phyloP scores from a whole-genome alignment of 2,888 invertebrate species.

The Priocnemis perturbator region DNA sequence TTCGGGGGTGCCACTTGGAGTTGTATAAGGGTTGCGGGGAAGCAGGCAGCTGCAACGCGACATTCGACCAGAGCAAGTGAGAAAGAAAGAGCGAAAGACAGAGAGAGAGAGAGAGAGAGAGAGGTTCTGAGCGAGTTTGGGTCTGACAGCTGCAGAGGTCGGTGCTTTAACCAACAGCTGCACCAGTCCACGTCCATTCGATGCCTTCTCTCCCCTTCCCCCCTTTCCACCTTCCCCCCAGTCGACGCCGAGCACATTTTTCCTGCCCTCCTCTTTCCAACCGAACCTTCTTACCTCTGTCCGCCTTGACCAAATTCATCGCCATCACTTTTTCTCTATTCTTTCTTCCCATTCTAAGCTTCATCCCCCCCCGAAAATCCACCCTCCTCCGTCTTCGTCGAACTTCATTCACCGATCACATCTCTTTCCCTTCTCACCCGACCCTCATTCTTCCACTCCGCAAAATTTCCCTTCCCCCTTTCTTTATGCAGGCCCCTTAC shows the following conservation, averaged over 20 bases:
- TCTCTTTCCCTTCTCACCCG: no score
- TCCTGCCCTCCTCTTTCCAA: constrained; percentile 18
- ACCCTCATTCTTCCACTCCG: no score
- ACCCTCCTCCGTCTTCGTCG: no score
- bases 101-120: constrained; percentile 40
- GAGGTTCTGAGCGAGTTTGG: constrained; percentile 49
- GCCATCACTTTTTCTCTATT: no score
- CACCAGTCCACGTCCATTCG: constrained; percentile 54
- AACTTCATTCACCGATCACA: no score
- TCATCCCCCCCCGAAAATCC: no score
- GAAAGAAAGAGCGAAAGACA: constrained; percentile 19
- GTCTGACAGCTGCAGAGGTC: constrained; percentile 66
- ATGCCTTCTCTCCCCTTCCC: constrained; percentile 16
- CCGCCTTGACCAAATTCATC: neutral
- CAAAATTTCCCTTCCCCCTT: no score
- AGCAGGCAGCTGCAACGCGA: constrained; percentile 68
- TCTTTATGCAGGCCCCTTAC: no score
- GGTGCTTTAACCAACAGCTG: constrained; percentile 74
- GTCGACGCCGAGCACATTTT: constrained; percentile 24
- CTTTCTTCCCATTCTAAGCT: no score
- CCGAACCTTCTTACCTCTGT: constrained; percentile 25
- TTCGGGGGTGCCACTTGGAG: constrained; percentile 59
- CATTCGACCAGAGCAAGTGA: constrained; percentile 2
- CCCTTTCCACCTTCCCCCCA: constrained; percentile 36
- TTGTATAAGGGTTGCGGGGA: constrained; percentile 59